A percentile compares a stretch with the other conserved stretches of the same genome.
Evolutionary conservation across 2,888 invertebrate species (phyloP).

Genomic region (Drosophila imparisetae): DNA sequence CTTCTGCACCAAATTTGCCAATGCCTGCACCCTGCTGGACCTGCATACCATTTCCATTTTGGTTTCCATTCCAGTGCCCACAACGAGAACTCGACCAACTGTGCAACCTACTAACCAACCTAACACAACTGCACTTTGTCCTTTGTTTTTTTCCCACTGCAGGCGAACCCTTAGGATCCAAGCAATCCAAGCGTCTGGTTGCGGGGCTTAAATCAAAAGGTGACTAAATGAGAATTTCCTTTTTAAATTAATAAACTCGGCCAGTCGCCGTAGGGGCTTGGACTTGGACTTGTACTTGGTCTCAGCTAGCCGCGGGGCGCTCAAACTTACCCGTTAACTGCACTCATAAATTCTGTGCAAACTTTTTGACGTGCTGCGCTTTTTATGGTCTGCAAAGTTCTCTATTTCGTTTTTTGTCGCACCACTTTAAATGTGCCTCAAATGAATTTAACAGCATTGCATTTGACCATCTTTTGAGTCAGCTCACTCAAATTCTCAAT

Average conservation of each 20-base stretch:
- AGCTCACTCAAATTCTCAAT: constrained; percentile 23
- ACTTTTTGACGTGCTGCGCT: constrained; percentile 73
- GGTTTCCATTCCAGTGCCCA: constrained; percentile 32
- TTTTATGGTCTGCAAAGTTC: constrained; percentile 62
- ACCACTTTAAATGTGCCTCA: constrained; percentile 21
- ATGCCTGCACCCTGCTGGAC: not conserved
- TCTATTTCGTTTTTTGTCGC: constrained; percentile 36
- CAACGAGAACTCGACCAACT: constrained; percentile 20
- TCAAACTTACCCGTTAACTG: constrained; percentile 74
- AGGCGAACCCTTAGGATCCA: constrained; percentile 9
- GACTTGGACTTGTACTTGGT: constrained; percentile 27
- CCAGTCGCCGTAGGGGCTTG: constrained; percentile 27
- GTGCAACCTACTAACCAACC: constrained; percentile 36
- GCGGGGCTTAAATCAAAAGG: constrained; percentile 77
- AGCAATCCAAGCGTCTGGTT: constrained; percentile 22
- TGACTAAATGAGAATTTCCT: constrained; percentile 84
- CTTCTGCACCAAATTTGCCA: constrained; percentile 9
- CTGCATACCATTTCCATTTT: constrained; percentile 29
- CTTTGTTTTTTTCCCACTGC: not conserved
- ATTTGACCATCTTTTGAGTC: constrained; percentile 23
- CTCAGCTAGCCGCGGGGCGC: constrained; percentile 30
- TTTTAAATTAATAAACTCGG: constrained; percentile 83
- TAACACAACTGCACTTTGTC: constrained; percentile 11
- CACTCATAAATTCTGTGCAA: constrained; percentile 73
- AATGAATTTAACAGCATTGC: constrained; percentile 27